Conservation (phyloP, 1,140 invertebrate species). For the Caenorhabditis inopinata region DNA sequence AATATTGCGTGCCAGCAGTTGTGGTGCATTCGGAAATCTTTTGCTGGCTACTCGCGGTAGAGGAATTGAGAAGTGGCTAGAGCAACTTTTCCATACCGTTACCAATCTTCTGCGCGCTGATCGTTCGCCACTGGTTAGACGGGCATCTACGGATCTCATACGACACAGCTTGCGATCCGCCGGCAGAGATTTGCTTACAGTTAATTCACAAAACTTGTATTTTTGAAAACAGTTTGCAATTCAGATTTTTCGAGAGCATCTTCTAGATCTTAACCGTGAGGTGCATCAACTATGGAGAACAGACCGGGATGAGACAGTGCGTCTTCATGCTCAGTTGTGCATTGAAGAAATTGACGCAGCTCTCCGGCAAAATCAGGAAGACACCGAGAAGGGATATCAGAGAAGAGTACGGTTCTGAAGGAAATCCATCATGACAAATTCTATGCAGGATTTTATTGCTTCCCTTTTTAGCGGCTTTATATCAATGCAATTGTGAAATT, state of each 20-base stretch:
- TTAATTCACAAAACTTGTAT: background rate
- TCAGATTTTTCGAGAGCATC: slow-evolving; percentile 43
- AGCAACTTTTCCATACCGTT: background rate
- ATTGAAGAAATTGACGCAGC: slow-evolving; percentile 52
- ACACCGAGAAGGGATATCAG: background rate
- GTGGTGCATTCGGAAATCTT: slow-evolving; percentile 17
- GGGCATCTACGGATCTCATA: background rate
- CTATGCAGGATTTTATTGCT: background rate
- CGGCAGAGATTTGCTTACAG: background rate
- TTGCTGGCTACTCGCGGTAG: background rate
- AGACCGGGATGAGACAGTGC: slow-evolving; percentile 54
- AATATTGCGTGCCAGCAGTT: background rate
- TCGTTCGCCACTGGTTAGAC: background rate
- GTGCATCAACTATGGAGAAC: slow-evolving; percentile 40
- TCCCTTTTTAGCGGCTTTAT: background rate
- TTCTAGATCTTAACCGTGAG: slow-evolving; percentile 46
- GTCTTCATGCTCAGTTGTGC: slow-evolving; percentile 56
- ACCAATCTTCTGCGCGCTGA: background rate
- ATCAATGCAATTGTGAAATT: background rate
- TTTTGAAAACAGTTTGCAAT: background rate
- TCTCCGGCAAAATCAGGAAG: slow-evolving; percentile 2
- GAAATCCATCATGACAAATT: background rate
- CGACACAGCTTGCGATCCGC: background rate
- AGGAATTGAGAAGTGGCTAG: background rate
- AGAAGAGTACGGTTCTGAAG: slow-evolving; percentile 7